phyloP scores from a whole-genome alignment of 2,888 invertebrate genomes.

The Pandemis heparana region DNA sequence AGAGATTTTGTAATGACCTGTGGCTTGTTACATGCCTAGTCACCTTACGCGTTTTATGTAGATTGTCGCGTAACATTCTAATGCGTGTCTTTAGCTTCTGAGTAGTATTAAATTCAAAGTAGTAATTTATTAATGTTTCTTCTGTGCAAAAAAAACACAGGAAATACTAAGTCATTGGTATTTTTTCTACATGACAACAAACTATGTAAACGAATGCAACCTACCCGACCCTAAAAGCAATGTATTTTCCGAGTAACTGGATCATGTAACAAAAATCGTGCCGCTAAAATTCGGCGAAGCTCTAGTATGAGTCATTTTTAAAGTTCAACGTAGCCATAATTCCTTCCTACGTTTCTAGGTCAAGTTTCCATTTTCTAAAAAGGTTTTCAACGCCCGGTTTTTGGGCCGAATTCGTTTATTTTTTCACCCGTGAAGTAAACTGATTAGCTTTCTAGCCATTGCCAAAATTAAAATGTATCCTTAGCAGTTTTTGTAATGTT shows the following conservation, averaged over 20 bases:
- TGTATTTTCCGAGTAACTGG: conserved; percentile 36
- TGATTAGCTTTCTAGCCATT: conserved; percentile 30
- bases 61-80: neutral
- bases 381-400: conserved; percentile 32
- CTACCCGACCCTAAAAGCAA: conserved; percentile 4
- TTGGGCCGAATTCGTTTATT: conserved; percentile 27
- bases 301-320: conserved; percentile 38
- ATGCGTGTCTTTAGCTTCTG: neutral
- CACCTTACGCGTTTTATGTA: neutral
- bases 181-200: neutral
- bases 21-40: neutral
- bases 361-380: conserved; percentile 42
- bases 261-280: conserved; percentile 35
- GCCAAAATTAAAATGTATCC: conserved; percentile 2
- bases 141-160: no score
- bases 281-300: conserved; percentile 36
- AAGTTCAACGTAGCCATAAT: conserved; percentile 41
- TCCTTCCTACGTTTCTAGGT: conserved; percentile 39
- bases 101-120: neutral
- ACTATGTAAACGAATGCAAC: neutral
- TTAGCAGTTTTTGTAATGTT: neutral
- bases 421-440: conserved; percentile 30
- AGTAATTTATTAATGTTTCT: neutral
- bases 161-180: neutral
- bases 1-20: neutral